Evolutionary conservation across 2,797 vertebrate genomes (phyloP), one percentile per base, ranked within the genome.

Genomic region (Anabacerthia variegaticeps): DNA sequence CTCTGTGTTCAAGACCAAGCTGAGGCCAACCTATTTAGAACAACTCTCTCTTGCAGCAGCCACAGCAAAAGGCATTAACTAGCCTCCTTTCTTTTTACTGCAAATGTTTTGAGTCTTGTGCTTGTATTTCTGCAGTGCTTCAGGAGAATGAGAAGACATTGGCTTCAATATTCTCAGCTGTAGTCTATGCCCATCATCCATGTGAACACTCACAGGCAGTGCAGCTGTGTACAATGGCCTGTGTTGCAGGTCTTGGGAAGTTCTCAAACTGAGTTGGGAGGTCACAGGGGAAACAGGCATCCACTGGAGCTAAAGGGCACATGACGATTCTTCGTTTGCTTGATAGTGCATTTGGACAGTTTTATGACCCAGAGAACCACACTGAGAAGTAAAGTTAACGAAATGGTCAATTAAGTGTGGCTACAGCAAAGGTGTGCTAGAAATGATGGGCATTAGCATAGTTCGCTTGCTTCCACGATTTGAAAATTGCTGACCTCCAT

Each of bases 401-500:
- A 79, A 56, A 54, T 10, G 24, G 39, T 56, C 84, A 55, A 6
- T 78, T 66, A 85, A 84, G 23, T 37, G 41, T 66, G 51, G 43
- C 54, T 86, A 58, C 46, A 72, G 73, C 54, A n/a, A 24, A 68
- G 19, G 24, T 17, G 41, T 51, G 34, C 61, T 81, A 61, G 39
- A 65, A 74, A 72, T n/a, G 6, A 41, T 24, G 27, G 81, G 43
- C 1, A 1, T 81, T 83, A 77, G 7, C 0, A 0, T 24, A 19
- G 44, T 43, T 80, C 37, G 12, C 5, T 12, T 77, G 73, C 17
- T 36, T 37, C 52, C 44, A 52, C 41, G 41, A 66, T n/a, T 5
- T 65, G 51, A 71, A 91, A 63, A 58, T 34, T 6, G 27, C 62
- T 92, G 84, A 82, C 58, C 77, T 91, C 11, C 36, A 9, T 19